Evolutionary conservation across 2,113 vertebrate genomes (phyloP).

Genomic region (Grammomys dolichurus): DNA sequence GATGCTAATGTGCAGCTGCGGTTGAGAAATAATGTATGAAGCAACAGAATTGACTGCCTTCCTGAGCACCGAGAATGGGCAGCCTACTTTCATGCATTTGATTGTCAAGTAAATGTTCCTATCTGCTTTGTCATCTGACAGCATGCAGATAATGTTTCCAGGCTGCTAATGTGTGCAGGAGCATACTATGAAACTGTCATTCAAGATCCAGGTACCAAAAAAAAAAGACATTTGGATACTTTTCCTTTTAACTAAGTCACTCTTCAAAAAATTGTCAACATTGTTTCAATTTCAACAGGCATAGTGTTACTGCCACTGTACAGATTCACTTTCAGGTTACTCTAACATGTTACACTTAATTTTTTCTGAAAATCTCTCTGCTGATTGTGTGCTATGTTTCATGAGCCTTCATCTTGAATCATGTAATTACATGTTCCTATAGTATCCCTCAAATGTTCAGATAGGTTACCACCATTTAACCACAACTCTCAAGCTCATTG

Average conservation of each 20-base stretch:
- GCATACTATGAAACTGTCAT: neutral
- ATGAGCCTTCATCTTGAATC: neutral
- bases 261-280: neutral
- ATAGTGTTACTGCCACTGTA: neutral
- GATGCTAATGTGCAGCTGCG: neutral
- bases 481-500: neutral
- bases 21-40: neutral
- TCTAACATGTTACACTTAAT: neutral
- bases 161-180: too few species aligned
- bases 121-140: neutral
- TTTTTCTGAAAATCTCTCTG: neutral
- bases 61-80: neutral
- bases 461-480: neutral
- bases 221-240: neutral
- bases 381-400: neutral
- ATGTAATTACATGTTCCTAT: neutral
- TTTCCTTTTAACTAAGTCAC: neutral
- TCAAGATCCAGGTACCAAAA: too few species aligned
- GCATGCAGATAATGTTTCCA: neutral
- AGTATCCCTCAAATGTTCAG: neutral
- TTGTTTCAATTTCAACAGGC: neutral
- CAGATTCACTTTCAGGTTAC: neutral
- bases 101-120: neutral
- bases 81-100: accelerated
- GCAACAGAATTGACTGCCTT: neutral